Evolutionary conservation across 1,140 invertebrate species (phyloP), one percentile per base, ranked within the genome.

Genomic region (Heterodera carotae): DNA sequence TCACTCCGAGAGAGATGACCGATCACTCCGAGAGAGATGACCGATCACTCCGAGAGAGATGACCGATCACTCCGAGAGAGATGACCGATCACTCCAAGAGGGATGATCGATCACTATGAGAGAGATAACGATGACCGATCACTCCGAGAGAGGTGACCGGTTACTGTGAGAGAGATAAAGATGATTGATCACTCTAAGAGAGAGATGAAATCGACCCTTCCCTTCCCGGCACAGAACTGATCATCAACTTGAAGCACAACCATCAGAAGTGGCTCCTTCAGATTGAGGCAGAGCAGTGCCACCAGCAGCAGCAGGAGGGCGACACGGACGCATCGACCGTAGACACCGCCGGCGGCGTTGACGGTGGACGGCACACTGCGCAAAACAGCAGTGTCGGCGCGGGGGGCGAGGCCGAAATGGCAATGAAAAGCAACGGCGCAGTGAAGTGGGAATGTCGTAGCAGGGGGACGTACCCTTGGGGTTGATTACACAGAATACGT

Each of bases 241-340:
- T 66, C 62, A 66, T 66, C 62, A 66, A 66, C 62, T 25, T 66
- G 25, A 66, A 74, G 64, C 71, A 62, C 56, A 59, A 62, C 71
- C 71, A 18, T 33, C 71, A 31, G 59, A 62, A 62, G 71, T 74
- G 59, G 71, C 59, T 27, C 15, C 59, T 15, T 43, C 59, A 74
- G 53, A 64, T 64, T 60, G 56, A 62, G 59, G 36, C 64, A 8
- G 33, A 59, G 15, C 71, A 53, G 71, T 31, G 4, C 71, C 18
- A 73, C 25, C 39, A 43, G 33, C 3, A 71, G 12, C 22, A 33
- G 27, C 2, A 60, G 15, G 33, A 60, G 4, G 18, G 5, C 27
- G 8, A 36, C 10, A 12, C 69, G 12, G 71, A 34, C 48, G 3
- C 69, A 22, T 59, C 69, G 33, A 59, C 69, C 22, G 36, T 8